Evolutionary conservation across 2,797 vertebrate genomes (phyloP), one percentile per base, ranked within the genome.

Genomic region (Gymnoscopelus braueri): DNA sequence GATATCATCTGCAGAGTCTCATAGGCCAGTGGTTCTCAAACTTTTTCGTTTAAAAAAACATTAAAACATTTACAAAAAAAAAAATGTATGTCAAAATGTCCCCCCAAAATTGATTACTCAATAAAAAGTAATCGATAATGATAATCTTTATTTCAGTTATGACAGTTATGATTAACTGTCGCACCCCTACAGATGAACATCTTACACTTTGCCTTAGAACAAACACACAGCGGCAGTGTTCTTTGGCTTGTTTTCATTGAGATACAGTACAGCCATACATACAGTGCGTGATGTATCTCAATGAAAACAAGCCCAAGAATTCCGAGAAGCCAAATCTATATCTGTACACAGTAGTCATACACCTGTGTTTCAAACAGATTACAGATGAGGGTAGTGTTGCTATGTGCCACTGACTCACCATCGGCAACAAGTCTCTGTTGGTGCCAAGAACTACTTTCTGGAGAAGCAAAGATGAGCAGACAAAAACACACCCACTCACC

Each of bases 1-100:
- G 57, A 69, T 70, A 72, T 69, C 50, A 74, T 77, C 70, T 70
- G 62, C 49, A 65, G 56, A 49, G 69, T 49, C 48, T 69, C 12
- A 13, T 13, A 63, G 35, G 3, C 2, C 26, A 29, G 26, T 29
- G 26, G 26, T 29, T 29, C 1, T 29, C 26, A 29, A 29, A 3
- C 1, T 29, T 29, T 19, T 19, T 19, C 19, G n/a, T n/a, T n/a
- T n/a, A n/a, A n/a, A n/a, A n/a, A n/a, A n/a, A n/a, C n/a, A n/a
- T n/a, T n/a, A n/a, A 19, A 19, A 19, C 19, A 19, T 19, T n/a
- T n/a, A n/a, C n/a, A 19, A 19, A 19, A 19, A 19, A 19, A 19
- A 19, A 19, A 19, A 19, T 19, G n/a, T 19, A 19, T 19, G 19
- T 19, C 19, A 19, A 19, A 19, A 19, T 19, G 19, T 19, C 1